phyloP scores from a whole-genome alignment of 2,113 vertebrate genomes.

The Carassius auratus region DNA sequence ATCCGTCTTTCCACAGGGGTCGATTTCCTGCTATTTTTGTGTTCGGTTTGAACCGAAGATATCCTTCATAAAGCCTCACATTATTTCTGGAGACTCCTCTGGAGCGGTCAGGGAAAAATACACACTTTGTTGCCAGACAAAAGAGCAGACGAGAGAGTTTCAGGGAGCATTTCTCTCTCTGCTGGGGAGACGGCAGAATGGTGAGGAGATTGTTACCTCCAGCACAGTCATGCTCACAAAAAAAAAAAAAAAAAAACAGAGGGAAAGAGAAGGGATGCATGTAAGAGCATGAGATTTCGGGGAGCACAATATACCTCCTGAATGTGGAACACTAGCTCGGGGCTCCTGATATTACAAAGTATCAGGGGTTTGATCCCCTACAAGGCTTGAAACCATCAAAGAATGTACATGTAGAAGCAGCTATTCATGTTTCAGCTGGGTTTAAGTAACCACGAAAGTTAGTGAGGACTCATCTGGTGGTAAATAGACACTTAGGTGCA shows the following conservation, averaged over 20 bases:
- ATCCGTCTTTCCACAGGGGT: conserved; percentile 24
- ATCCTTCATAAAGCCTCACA: conserved; percentile 11
- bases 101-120: conserved; percentile 33
- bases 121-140: conserved; percentile 38
- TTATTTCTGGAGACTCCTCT: conserved; percentile 33
- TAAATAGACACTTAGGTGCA: background rate
- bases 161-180: background rate
- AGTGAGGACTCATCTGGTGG: background rate
- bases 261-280: background rate
- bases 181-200: conserved; percentile 2
- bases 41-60: background rate
- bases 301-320: background rate
- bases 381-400: background rate
- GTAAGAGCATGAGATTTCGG: background rate
- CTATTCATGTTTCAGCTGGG: background rate
- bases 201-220: too few relatives aligned
- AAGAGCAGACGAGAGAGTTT: conserved; percentile 13
- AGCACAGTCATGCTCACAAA: background rate
- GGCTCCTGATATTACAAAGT: background rate
- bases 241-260: background rate
- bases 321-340: conserved; percentile 1
- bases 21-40: conserved; percentile 17
- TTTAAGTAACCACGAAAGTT: background rate
- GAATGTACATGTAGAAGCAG: background rate
- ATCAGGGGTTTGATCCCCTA: background rate